phyloP scores from a whole-genome alignment of 2,797 vertebrate genomes.

The Erpetoichthys calabaricus region DNA sequence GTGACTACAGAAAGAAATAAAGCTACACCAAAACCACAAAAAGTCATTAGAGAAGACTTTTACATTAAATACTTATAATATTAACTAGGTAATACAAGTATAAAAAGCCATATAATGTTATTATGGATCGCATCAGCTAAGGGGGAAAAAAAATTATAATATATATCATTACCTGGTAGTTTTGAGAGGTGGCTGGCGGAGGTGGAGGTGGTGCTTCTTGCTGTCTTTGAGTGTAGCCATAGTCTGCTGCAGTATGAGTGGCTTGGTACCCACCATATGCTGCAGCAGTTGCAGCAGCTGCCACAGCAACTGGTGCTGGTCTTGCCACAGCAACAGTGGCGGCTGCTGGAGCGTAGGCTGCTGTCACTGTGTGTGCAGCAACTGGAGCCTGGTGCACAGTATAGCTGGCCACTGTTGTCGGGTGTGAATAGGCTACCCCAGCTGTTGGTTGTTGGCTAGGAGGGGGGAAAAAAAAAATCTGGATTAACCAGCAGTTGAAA shows the following conservation, averaged over 20 bases:
- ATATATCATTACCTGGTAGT: constrained; percentile 71
- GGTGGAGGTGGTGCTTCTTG: constrained; percentile 89
- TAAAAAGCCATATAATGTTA: too few species aligned
- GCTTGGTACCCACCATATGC: constrained; percentile 87
- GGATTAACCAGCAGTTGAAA: constrained; percentile 19
- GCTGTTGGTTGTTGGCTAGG: constrained; percentile 83
- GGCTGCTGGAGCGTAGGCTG: constrained; percentile 83
- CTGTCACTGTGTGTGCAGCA: constrained; percentile 84
- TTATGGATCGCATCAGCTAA: too few species aligned
- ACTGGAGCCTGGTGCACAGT: constrained; percentile 94
- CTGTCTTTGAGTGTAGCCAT: constrained; percentile 84
- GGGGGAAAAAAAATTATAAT: too few species aligned
- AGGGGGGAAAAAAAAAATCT: constrained; percentile 19
- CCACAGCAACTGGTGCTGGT: constrained; percentile 77
- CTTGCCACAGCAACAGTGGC: constrained; percentile 81
- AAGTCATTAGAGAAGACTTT: too few species aligned
- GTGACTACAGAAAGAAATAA: too few species aligned
- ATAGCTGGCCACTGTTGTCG: constrained; percentile 95
- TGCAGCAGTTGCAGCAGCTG: constrained; percentile 76
- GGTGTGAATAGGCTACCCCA: constrained; percentile 93
- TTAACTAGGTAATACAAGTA: too few species aligned
- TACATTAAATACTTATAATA: too few species aligned
- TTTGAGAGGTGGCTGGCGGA: constrained; percentile 87
- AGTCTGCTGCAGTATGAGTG: constrained; percentile 76
- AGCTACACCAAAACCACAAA: too few species aligned